Base-by-base conservation (phyloP, 2,797 vertebrate genomes). In the Euthynnus affinis region DNA sequence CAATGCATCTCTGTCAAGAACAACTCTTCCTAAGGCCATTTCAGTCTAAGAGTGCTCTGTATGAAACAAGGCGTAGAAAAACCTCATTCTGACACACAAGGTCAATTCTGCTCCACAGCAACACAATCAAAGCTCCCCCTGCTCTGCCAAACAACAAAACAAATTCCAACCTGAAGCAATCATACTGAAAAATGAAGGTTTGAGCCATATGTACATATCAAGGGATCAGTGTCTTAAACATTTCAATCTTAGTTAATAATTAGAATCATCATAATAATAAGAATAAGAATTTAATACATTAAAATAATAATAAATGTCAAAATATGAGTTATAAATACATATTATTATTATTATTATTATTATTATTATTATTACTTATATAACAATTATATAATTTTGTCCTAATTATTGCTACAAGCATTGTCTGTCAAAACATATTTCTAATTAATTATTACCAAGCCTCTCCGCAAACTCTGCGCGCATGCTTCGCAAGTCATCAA, bases 1-100 rank as follows among this genome's bases (percentile, higher is more conserved):
- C 94, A 94, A 94, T 92, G 92, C 88, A 90, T 93, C 93, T 94
- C 92, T 94, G 94, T 95, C 93, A 90, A 80, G 91, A 94, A 83
- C 90, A 87, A 83, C 89, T 92, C 89, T 83, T 91, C 91, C 89
- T 91, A 81, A 86, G 91, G 90, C 90, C 90, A 85, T 91, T 90
- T 83, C 80, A 76, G 83, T 84, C 66, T 74, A 81, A 87, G 79
- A 88, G 88, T 66, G 84, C 88, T 84, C 88, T 22, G 83, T 74
- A 89, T 78, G 84, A 89, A 89, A 88, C 87, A 83, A 82, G 85
- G 85, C 75, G 55, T n/a, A 82, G 81, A 32, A 18, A 92, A 89
- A 86, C 74, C 87, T 88, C 82, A 49, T 75, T 82, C 85, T 82
- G 88, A 91, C 89, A 89, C 81, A 87, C 85, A 89, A 87, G 84